Evolutionary conservation across 1,140 invertebrate species (phyloP), one percentile per base, ranked within the genome.

Genomic region (Drepana arcuata): DNA sequence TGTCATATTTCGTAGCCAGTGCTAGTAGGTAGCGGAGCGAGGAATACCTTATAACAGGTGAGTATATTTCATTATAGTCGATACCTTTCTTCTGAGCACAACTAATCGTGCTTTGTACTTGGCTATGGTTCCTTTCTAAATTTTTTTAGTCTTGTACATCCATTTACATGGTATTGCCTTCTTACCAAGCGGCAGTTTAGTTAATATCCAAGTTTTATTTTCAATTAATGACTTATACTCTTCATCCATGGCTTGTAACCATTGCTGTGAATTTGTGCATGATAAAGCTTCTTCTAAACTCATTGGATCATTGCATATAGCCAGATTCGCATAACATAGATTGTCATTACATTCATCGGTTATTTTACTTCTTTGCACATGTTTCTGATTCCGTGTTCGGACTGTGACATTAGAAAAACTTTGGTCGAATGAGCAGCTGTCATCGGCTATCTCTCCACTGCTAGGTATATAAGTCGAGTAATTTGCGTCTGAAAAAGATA

Each of bases 181-280:
- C 16, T 41, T 51, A 2, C 10, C n/a, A 4, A 16, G 6, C 13
- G 48, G 42, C 15, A 32, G 5, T n/a, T 45, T 10, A 11, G 18
- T 10, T 2, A 51, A 16, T 2, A 10, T 24, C 49, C 49, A 52
- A 10, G 43, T 52, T 7, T 47, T 32, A 18, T 47, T 52, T 7
- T 43, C 9, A 7, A 42, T 29, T 12, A 52, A n/a, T n/a, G 40
- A 52, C 7, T 27, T 6, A 29, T 36, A 42, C 14, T 52, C 48
- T 9, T 30, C 34, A 11, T 40, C 27, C 48, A 51, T 51, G 1
- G 48, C 48, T 7, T 44, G 10, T 28, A 33, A 35, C 48, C 41
- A 51, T 12, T 35, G 1, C 2, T 29, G 6, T 9, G 46, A 16
- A 1, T 43, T 2, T n/a, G 12, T 1, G 14, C 31, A 13, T 13